These are phyloP conservation scores for Spilarctia lutea DNA, from an alignment of 2,888 invertebrate genomes.

Conservation along the genomic window DNA sequence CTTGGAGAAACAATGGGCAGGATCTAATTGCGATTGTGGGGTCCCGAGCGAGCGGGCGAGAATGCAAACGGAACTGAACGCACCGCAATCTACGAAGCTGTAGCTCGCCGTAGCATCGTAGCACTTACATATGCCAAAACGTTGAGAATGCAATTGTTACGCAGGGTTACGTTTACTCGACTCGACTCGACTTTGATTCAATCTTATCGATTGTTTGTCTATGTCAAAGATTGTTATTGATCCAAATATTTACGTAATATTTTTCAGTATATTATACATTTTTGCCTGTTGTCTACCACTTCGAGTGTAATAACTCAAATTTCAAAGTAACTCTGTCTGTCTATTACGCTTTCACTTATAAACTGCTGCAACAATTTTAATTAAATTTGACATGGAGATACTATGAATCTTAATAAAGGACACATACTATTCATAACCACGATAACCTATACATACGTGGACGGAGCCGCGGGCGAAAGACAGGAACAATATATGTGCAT, in stretches of 20 bases:
- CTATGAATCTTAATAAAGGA: too few relatives aligned
- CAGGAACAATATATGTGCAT: neutral
- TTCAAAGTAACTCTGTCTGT: too few relatives aligned
- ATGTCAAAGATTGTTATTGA: too few relatives aligned
- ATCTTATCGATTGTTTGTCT: neutral
- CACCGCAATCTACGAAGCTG: slow-evolving; percentile 54
- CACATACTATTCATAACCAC: too few relatives aligned
- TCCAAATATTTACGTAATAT: neutral
- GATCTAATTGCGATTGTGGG: slow-evolving; percentile 58
- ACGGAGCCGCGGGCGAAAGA: too few relatives aligned
- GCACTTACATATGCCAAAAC: slow-evolving; percentile 27
- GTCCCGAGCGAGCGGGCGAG: slow-evolving; percentile 50
- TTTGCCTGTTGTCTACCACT: too few relatives aligned
- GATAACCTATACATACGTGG: too few relatives aligned
- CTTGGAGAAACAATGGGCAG: slow-evolving; percentile 68
- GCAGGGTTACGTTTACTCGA: slow-evolving; percentile 23
- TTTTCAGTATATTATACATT: neutral
- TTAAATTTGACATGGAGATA: too few relatives aligned
- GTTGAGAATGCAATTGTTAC: slow-evolving; percentile 45
- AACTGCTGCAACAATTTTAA: too few relatives aligned
- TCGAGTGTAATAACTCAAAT: too few relatives aligned
- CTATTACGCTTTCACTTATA: too few relatives aligned
- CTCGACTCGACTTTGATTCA: too few relatives aligned
- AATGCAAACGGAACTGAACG: slow-evolving; percentile 59
- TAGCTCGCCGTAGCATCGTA: slow-evolving; percentile 45